Percentiles rank a stretch among this genome's conserved stretches.
Conservation (phyloP, 2,113 vertebrate species). For the Rostratula benghalensis region DNA sequence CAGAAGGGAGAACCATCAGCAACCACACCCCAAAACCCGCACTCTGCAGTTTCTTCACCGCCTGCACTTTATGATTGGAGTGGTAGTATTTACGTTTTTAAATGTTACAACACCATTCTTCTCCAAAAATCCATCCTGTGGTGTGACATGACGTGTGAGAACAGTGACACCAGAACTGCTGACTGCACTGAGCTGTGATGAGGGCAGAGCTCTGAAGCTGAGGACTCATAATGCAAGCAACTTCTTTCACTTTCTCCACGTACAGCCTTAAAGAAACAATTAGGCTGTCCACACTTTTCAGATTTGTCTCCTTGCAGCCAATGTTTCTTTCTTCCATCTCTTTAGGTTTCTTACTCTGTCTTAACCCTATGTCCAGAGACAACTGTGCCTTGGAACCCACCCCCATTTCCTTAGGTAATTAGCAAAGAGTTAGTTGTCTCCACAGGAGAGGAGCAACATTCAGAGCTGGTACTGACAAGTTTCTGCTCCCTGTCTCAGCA, state of each 20-base stretch:
- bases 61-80: background rate
- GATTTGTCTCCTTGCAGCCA: background rate
- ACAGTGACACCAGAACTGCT: background rate
- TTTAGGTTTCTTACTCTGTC: background rate
- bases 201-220: background rate
- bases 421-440: background rate
- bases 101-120: background rate
- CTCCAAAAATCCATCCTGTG: background rate
- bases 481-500: background rate
- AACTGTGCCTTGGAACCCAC: background rate
- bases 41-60: background rate
- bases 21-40: constrained; percentile 21
- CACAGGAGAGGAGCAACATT: background rate
- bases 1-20: constrained; percentile 24
- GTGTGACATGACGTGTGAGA: background rate
- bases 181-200: background rate
- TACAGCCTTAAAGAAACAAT: background rate
- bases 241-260: background rate
- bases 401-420: background rate
- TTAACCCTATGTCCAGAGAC: background rate
- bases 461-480: background rate
- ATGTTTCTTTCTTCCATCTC: background rate
- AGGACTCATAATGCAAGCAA: background rate
- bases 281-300: background rate
- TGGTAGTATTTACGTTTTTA: background rate